phyloP scores from a whole-genome alignment of 1,140 invertebrate species.

The Pogonomyrmex californicus region DNA sequence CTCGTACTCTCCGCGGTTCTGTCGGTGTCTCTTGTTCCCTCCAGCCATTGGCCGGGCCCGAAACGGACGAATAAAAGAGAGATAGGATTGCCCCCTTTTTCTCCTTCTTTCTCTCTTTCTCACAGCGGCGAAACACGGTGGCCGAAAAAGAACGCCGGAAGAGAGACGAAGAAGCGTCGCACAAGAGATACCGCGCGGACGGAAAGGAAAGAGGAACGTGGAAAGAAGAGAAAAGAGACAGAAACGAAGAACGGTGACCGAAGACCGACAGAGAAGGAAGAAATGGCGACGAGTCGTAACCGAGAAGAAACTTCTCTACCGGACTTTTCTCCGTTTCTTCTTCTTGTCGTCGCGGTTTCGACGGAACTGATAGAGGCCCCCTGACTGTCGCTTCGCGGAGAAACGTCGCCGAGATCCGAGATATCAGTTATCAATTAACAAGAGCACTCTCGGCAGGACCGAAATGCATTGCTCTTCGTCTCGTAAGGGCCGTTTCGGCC shows the following conservation, averaged over 20 bases:
- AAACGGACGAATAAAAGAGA: constrained; percentile 72
- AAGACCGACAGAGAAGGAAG: background rate
- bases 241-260: background rate
- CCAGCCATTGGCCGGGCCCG: constrained; percentile 67
- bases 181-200: constrained; percentile 42
- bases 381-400: constrained; percentile 25
- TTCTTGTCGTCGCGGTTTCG: background rate
- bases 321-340: constrained; percentile 19
- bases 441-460: constrained; percentile 79
- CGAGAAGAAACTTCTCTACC: constrained; percentile 1
- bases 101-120: constrained; percentile 30
- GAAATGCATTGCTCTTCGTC: constrained; percentile 77
- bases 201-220: constrained; percentile 19
- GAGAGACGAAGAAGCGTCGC: constrained; percentile 37
- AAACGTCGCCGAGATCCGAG: constrained; percentile 77
- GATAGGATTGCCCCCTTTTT: constrained; percentile 46
- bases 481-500: constrained; percentile 48
- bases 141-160: constrained; percentile 64
- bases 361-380: background rate
- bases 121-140: constrained; percentile 47
- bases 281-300: background rate
- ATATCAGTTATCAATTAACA: constrained; percentile 86
- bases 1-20: constrained; percentile 61
- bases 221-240: constrained; percentile 60
- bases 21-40: constrained; percentile 57